phyloP scores from a whole-genome alignment of 2,113 vertebrate genomes.

The Procapra przewalskii region DNA sequence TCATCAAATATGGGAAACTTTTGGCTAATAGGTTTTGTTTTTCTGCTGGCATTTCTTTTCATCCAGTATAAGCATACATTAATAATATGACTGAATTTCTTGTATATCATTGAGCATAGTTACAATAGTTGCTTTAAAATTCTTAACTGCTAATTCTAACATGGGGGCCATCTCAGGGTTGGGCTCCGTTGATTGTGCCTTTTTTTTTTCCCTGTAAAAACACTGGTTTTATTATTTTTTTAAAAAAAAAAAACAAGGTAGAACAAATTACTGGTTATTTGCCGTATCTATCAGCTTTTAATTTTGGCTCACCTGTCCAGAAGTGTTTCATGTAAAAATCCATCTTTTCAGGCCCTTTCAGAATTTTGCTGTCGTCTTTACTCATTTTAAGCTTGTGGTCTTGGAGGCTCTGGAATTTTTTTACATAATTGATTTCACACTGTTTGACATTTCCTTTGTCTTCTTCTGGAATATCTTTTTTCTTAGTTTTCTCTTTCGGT shows the following conservation, averaged over 20 bases:
- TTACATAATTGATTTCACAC: conserved; percentile 54
- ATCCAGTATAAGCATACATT: background rate
- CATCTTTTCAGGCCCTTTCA: conserved; percentile 93
- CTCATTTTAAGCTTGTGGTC: conserved; percentile 94
- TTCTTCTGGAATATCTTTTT: too few species aligned
- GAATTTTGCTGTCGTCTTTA: conserved; percentile 85
- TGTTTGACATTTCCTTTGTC: too few species aligned
- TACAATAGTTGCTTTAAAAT: background rate
- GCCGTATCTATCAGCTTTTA: too few species aligned
- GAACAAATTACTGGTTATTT: too few species aligned
- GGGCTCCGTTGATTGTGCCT: background rate
- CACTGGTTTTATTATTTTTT: too few species aligned
- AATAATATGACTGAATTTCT: background rate
- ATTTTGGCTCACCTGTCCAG: conserved; percentile 86
- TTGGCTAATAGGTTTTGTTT: background rate
- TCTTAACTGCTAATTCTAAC: background rate
- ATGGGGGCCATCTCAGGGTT: background rate
- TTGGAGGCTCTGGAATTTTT: conserved; percentile 99
- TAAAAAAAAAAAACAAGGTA: rapidly evolving
- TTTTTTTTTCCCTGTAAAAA: background rate
- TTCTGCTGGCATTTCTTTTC: background rate
- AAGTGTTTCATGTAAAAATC: conserved; percentile 93
- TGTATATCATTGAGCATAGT: background rate
- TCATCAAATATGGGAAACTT: background rate
- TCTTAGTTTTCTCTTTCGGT: too few species aligned